Evolutionary conservation across 2,888 invertebrate species (phyloP), one percentile per base, ranked within the genome.

Genomic region (Apoda limacodes): DNA sequence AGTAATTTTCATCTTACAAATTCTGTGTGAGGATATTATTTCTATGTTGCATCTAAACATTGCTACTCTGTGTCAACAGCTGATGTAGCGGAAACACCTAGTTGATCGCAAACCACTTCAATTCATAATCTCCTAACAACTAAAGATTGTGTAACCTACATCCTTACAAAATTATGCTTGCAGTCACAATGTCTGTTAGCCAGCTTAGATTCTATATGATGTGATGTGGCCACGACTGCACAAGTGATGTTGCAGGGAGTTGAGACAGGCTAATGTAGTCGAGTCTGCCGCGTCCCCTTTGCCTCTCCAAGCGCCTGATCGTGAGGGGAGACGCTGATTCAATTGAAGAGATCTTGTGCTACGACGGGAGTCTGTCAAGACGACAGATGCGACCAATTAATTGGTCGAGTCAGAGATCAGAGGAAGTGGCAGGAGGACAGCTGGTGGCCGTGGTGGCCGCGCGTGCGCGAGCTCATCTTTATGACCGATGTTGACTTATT

Each of bases 81-180:
- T 70, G 70, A 67, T 43, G 48, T 52, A 60, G 56, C 78, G 78
- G 78, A 78, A 76, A 60, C 67, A 56, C 58, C 71, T 69, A 64
- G 74, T 76, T 78, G 72, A 74, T 74, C 72, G 68, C 75, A 66
- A 72, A 76, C 74, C 76, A 75, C 74, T 75, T 69, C 72, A 72
- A 68, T 66, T 72, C 69, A 72, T 74, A 72, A 70, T 70, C 71
- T 71, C 66, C 63, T 69, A 65, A 71, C 71, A 70, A 70, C 71
- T 72, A 58, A 55, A 62, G 68, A 74, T 78, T 75, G 72, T 70
- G 66, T 76, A 74, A 74, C 63, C 65, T 59, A 60, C 60, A 65
- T 64, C 53, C 72, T 74, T 67, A 67, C 70, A 60, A 62, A 47
- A 26, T 48, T 50, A 45, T 25, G 6, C 24, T 25, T 45, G 22